Conservation (phyloP, 2,888 invertebrate genomes). For the Spicauda simplicius region DNA sequence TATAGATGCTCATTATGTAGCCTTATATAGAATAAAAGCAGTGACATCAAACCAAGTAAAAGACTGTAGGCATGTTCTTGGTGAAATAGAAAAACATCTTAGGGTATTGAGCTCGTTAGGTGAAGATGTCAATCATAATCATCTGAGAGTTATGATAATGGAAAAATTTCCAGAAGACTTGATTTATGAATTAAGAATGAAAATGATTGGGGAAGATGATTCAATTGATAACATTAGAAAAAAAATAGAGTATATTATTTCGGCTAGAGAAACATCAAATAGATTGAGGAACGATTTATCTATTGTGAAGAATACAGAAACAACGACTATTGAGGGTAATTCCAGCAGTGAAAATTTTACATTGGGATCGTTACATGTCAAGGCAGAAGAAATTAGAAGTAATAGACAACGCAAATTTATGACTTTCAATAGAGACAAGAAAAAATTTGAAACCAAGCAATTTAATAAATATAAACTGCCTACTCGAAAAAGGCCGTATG, state of each 20-base stretch:
- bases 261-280: conserved; percentile 35
- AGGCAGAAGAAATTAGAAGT: conserved; percentile 4
- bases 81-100: conserved; percentile 45
- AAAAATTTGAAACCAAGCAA: too few species aligned
- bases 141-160: conserved; percentile 38
- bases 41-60: conserved; percentile 9
- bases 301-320: background rate
- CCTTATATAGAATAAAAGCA: conserved; percentile 39
- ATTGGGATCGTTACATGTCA: conserved; percentile 24
- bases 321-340: background rate
- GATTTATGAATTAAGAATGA: conserved; percentile 39
- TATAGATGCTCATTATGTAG: conserved; percentile 44
- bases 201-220: conserved; percentile 31
- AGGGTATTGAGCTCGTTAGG: conserved; percentile 43
- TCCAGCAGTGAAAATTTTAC: conserved; percentile 22
- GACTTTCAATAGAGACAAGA: too few species aligned
- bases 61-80: conserved; percentile 37
- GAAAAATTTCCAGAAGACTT: conserved; percentile 39
- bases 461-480: too few species aligned
- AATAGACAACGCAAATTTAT: too few species aligned
- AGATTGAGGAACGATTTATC: conserved; percentile 13
- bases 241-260: conserved; percentile 37
- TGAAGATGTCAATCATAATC: conserved; percentile 44
- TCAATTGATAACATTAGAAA: conserved; percentile 33
- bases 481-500: too few species aligned